A percentile compares a stretch with the other conserved stretches of the same genome.
Conservation (phyloP, 2,113 vertebrate genomes). For the Chitala chitala region DNA sequence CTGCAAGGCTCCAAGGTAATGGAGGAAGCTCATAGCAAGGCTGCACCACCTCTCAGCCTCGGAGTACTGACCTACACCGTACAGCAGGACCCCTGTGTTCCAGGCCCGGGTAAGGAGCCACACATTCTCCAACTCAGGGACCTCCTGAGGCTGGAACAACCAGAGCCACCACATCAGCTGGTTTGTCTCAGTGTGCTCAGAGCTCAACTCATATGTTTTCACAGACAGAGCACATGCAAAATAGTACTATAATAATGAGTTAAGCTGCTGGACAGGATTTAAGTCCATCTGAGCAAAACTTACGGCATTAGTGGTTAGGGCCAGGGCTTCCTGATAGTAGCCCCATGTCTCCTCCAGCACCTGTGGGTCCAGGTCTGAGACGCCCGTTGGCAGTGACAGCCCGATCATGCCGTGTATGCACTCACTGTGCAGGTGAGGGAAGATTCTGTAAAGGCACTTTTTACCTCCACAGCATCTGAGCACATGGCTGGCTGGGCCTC, state of each 20-base stretch:
- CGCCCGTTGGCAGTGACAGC: slow-evolving; percentile 69
- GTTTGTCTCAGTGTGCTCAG: not conserved
- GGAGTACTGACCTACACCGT: slow-evolving; percentile 61
- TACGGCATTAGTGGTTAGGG: slow-evolving; percentile 65
- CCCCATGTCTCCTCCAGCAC: slow-evolving; percentile 73
- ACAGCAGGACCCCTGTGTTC: slow-evolving; percentile 81
- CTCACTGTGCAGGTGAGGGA: slow-evolving; percentile 56
- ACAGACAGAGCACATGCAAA: too few relatives aligned
- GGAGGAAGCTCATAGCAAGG: slow-evolving; percentile 76
- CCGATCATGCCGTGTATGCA: slow-evolving; percentile 79
- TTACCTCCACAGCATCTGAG: not conserved
- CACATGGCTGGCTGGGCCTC: slow-evolving; percentile 28
- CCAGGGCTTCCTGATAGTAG: slow-evolving; percentile 79
- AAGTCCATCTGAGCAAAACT: slow-evolving; percentile 41
- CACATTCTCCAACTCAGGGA: slow-evolving; percentile 77
- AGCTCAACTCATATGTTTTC: too few relatives aligned
- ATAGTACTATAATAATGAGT: too few relatives aligned
- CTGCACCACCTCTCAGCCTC: slow-evolving; percentile 81
- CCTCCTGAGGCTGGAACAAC: slow-evolving; percentile 51
- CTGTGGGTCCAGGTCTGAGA: slow-evolving; percentile 60
- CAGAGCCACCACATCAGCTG: slow-evolving; percentile 18
- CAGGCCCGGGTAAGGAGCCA: slow-evolving; percentile 87
- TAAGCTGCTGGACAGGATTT: not conserved
- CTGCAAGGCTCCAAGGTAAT: slow-evolving; percentile 71
- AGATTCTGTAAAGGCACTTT: not conserved